Percentiles rank a stretch among this genome's conserved stretches.
These are phyloP conservation scores for Salpingus planirostris DNA, from an alignment of 2,888 invertebrate species.

Conservation along the genomic window DNA sequence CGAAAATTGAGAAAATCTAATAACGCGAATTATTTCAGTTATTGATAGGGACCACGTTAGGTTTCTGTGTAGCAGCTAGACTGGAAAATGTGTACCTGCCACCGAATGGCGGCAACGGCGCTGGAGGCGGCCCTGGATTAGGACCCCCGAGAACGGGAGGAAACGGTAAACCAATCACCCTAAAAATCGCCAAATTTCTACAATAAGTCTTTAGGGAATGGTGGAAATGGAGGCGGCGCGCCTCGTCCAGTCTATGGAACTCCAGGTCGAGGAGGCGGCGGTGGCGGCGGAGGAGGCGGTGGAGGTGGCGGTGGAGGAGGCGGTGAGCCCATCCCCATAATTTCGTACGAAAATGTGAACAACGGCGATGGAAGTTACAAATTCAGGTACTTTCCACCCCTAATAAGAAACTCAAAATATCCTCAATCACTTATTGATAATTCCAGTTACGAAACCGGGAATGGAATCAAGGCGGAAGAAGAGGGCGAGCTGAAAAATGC, in stretches of 20 bases:
- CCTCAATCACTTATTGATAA: background rate
- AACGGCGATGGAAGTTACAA: slow-evolving; percentile 52
- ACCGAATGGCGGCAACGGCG: slow-evolving; percentile 43
- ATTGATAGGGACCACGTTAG: slow-evolving; percentile 20
- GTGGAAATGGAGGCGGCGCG: too few species aligned
- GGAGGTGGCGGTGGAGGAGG: slow-evolving; percentile 26
- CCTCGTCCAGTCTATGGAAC: slow-evolving; percentile 12
- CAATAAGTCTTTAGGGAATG: too few species aligned
- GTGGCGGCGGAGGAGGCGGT: slow-evolving; percentile 25
- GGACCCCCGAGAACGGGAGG: slow-evolving; percentile 34
- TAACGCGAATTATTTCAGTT: slow-evolving; percentile 1
- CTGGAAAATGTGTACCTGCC: slow-evolving; percentile 51
- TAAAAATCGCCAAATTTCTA: background rate
- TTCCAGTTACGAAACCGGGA: slow-evolving; percentile 55
- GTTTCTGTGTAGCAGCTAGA: slow-evolving; percentile 42
- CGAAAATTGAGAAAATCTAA: background rate
- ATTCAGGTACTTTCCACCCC: slow-evolving; percentile 39
- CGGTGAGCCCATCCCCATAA: slow-evolving; percentile 45
- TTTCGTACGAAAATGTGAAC: slow-evolving; percentile 50
- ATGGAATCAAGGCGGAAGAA: slow-evolving; percentile 55
- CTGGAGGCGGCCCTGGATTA: slow-evolving; percentile 41
- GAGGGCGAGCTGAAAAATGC: slow-evolving; percentile 52
- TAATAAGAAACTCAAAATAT: too few species aligned
- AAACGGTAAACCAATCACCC: slow-evolving; percentile 15
- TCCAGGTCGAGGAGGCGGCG: slow-evolving; percentile 28